Base-by-base conservation (phyloP, 2,113 vertebrate genomes). In the Mirza zaza region DNA sequence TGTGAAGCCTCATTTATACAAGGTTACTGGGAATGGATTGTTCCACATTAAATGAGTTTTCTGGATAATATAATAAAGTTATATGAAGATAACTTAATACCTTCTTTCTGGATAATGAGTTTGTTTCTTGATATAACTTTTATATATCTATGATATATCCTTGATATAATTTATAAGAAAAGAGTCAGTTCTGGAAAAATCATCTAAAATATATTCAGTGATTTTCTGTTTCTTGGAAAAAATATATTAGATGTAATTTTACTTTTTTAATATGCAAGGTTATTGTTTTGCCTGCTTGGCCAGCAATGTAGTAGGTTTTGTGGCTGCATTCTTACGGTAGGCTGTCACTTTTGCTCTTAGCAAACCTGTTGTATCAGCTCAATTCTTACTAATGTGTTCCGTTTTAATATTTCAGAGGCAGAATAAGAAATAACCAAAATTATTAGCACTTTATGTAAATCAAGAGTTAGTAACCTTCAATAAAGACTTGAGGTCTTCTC, bases 381-480 rank as follows among this genome's bases (percentile, higher is more conserved):
- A 61, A 20, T 4, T 94, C 63, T 94, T 83, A 39, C 17, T 52
- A 50, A 57, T 83, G 89, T 94, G 65, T 73, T 92, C 4, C 11
- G 91, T 94, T 76, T 82, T 52, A 45, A 55, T 65, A 17, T 73
- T 14, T 80, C 86, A 59, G 10, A 91, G 48, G 29, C 36, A 68
- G 67, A 82, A 36, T 86, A 70, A 93, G n/a, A 86, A 91, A 93
- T 89, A 85, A 84, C 27, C 23, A 83, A 96, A 89, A 93, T 59
- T 57, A 57, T 75, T 94, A 93, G 11, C 29, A 65, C 91, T 93
- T 96, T 97, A 61, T 88, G 4, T 79, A 91, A 90, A 45, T 89
- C 59, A 89, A 80, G 42, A 45, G 36, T 65, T 89, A 87, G n/a
- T 86, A 81, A 73, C 36, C 2, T 86, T 94, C 57, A 95, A 29